Evolutionary conservation across 2,888 invertebrate species (phyloP).

Genomic region (Eilema griseolum): DNA sequence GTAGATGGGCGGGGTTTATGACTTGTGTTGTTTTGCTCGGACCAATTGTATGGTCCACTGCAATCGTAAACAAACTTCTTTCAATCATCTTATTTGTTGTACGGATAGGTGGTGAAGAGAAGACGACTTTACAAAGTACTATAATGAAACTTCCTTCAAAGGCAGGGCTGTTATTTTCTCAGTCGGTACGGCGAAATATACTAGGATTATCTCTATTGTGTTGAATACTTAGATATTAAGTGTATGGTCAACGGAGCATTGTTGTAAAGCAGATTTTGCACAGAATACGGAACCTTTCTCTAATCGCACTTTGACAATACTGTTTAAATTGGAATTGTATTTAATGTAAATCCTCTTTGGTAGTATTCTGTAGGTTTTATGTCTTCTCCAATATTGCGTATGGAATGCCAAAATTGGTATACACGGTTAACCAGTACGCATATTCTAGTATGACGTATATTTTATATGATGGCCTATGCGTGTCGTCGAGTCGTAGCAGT

Average conservation of each 20-base stretch:
- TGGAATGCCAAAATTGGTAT: background rate
- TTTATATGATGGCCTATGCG: constrained; percentile 1
- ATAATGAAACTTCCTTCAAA: background rate
- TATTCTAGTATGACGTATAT: background rate
- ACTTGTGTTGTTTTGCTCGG: background rate
- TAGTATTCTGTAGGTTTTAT: background rate
- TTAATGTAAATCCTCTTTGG: background rate
- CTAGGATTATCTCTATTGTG: no score
- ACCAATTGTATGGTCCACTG: background rate
- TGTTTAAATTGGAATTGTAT: background rate
- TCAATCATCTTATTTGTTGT: background rate
- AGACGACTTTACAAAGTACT: background rate
- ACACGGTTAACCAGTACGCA: background rate
- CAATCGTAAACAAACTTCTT: background rate
- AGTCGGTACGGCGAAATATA: background rate
- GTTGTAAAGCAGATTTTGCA: background rate
- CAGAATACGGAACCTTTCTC: background rate
- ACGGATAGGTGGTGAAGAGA: no score
- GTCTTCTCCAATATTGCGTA: background rate
- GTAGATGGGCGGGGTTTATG: background rate
- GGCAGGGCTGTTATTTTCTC: background rate
- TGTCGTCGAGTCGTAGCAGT: constrained; percentile 8
- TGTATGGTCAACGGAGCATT: background rate
- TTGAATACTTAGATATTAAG: no score
- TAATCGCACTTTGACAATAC: background rate